Conservation (phyloP, 2,797 vertebrate genomes). For the Enteromius treurensis region DNA sequence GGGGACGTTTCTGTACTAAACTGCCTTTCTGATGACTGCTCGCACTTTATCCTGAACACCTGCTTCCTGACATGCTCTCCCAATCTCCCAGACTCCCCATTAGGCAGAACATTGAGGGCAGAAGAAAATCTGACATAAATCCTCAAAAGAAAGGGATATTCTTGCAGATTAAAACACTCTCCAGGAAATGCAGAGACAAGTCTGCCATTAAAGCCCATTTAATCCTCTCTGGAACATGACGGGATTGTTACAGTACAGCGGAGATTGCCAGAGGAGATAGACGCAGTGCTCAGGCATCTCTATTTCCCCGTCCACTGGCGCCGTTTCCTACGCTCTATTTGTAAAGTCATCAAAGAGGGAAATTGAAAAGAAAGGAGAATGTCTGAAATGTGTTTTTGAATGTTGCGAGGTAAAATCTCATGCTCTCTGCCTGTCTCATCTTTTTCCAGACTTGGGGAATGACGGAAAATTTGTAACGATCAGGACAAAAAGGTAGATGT, state of each 20-base stretch:
- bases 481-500: not conserved
- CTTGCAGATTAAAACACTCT: slow-evolving; percentile 72
- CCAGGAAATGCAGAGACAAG: slow-evolving; percentile 63
- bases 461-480: not conserved
- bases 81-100: slow-evolving; percentile 50
- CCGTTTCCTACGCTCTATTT: slow-evolving; percentile 65
- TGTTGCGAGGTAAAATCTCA: slow-evolving; percentile 27
- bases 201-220: slow-evolving; percentile 73
- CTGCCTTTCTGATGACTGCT: slow-evolving; percentile 45
- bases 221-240: slow-evolving; percentile 73
- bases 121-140: slow-evolving; percentile 68
- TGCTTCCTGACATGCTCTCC: slow-evolving; percentile 57
- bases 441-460: not conserved
- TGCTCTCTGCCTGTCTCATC: slow-evolving; percentile 21
- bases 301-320: slow-evolving; percentile 72
- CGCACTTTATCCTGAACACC: slow-evolving; percentile 65
- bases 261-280: slow-evolving; percentile 71
- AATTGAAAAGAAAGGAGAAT: slow-evolving; percentile 33
- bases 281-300: slow-evolving; percentile 75
- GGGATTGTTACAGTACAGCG: slow-evolving; percentile 70
- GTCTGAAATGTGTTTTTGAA: slow-evolving; percentile 17
- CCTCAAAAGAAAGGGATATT: slow-evolving; percentile 72
- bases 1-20: slow-evolving; percentile 42
- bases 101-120: slow-evolving; percentile 47
- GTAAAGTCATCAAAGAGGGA: slow-evolving; percentile 34